A percentile compares a stretch with the other conserved stretches of the same genome.
Evolutionary conservation across 2,888 invertebrate genomes (phyloP).

Genomic region (Agrotis segetum): DNA sequence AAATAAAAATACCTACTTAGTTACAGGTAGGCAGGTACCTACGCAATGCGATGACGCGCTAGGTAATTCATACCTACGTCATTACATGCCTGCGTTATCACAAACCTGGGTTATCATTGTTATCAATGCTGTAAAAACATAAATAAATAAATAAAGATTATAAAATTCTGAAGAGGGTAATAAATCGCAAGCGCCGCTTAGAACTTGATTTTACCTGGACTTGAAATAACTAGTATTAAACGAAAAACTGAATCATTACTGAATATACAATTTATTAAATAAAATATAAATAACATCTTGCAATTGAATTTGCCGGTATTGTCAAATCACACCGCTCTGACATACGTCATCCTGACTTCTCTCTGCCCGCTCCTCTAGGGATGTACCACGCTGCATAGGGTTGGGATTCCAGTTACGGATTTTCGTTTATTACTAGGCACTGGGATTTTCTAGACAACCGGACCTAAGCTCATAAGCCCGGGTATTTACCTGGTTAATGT

Average conservation of each 20-base stretch:
- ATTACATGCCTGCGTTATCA: conserved; percentile 24
- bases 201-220: neutral
- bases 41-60: neutral
- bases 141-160: conserved; percentile 8
- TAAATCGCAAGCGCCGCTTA: neutral
- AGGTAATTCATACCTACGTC: conserved; percentile 24
- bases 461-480: no score
- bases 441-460: neutral
- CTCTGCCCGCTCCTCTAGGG: no score
- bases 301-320: no score
- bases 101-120: conserved; percentile 5
- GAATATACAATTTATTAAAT: no score
- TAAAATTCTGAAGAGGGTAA: neutral
- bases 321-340: no score
- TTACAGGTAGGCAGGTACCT: neutral
- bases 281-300: no score
- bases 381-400: no score
- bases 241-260: no score
- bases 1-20: neutral
- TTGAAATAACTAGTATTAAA: neutral
- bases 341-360: no score
- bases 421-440: no score
- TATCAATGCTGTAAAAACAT: conserved; percentile 11
- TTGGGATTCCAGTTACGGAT: no score
- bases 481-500: conserved; percentile 17